Percentiles rank a stretch among this genome's conserved stretches.
phyloP scores from a whole-genome alignment of 2,797 vertebrate genomes.

The Orientallactaga sibirica region DNA sequence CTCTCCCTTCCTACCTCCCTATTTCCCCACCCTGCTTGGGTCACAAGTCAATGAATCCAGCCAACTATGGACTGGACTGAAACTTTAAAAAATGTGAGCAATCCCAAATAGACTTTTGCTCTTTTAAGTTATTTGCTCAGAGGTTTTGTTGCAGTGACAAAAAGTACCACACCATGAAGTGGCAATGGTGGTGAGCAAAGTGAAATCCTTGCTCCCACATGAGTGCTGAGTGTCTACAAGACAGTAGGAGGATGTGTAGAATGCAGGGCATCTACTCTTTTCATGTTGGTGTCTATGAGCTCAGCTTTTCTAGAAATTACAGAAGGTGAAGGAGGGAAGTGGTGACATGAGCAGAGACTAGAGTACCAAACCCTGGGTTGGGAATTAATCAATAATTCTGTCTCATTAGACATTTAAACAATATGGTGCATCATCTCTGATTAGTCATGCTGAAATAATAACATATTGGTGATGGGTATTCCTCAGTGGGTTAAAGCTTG shows the following conservation, averaged over 20 bases:
- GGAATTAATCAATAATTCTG: slow-evolving; percentile 70
- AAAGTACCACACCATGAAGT: neutral
- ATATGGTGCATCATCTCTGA: slow-evolving; percentile 58
- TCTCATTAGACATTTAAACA: slow-evolving; percentile 65
- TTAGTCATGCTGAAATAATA: slow-evolving; percentile 69
- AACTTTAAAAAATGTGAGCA: neutral
- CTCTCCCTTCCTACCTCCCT: neutral
- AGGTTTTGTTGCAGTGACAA: neutral
- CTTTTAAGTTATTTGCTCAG: neutral
- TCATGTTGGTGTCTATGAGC: neutral
- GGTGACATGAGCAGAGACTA: neutral
- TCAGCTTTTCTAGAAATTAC: slow-evolving; percentile 2
- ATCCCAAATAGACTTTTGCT: neutral
- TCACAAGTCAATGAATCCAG: neutral
- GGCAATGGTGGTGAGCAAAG: neutral
- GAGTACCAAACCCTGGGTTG: neutral
- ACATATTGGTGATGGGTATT: slow-evolving; percentile 5
- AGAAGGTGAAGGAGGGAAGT: neutral
- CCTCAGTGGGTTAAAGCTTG: slow-evolving; percentile 21
- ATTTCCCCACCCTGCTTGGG: neutral
- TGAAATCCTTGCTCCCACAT: neutral
- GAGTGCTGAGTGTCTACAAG: neutral
- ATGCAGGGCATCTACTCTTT: neutral
- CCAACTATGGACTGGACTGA: neutral
- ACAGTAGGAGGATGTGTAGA: neutral